These are phyloP conservation scores for Latrodectus hesperus DNA, from an alignment of 2,888 invertebrate genomes.

Conservation along the genomic window DNA sequence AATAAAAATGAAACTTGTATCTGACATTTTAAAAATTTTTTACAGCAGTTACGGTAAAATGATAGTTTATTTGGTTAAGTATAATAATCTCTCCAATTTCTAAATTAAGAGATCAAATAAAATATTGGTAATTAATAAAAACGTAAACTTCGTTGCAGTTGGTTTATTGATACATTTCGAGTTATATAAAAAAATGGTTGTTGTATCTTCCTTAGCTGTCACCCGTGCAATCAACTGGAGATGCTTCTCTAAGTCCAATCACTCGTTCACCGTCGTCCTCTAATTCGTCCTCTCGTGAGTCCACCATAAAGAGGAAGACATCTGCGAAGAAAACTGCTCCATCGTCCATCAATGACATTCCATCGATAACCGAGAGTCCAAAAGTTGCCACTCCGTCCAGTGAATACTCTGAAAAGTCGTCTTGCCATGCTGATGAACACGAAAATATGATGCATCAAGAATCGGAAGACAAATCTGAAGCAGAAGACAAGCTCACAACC, in stretches of 20 bases:
- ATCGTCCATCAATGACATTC: not conserved
- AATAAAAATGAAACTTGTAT: no score
- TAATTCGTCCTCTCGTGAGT: constrained; percentile 29
- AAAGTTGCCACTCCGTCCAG: not conserved
- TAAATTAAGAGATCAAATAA: no score
- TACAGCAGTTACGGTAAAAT: no score
- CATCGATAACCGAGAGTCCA: not conserved
- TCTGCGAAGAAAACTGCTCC: constrained; percentile 13
- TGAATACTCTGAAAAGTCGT: not conserved
- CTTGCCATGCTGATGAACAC: not conserved
- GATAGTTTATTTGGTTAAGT: no score
- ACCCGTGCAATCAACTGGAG: not conserved
- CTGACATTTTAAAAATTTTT: no score
- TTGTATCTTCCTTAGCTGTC: not conserved
- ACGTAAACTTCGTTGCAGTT: no score
- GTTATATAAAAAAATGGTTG: not conserved
- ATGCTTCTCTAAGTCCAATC: not conserved
- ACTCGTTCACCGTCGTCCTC: constrained; percentile 33
- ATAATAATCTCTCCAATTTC: no score
- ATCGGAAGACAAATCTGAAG: constrained; percentile 77
- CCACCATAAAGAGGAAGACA: constrained; percentile 24
- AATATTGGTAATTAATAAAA: no score
- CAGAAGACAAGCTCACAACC: constrained; percentile 79
- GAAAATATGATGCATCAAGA: not conserved
- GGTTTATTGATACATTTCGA: no score